Evolutionary conservation across 1,140 invertebrate genomes (phyloP).

Genomic region (Neodiprion lecontei): DNA sequence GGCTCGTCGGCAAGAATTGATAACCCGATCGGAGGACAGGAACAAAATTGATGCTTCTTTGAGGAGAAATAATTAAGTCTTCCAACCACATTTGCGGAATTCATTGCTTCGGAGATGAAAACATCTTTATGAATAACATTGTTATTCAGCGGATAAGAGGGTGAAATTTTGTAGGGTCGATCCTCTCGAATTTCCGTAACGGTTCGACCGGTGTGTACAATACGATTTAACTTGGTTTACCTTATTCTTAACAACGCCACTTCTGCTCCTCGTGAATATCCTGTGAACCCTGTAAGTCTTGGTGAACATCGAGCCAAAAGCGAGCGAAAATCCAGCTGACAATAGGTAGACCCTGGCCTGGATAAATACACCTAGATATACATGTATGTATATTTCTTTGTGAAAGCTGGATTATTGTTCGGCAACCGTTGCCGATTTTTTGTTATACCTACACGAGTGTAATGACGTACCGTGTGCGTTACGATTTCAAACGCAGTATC

Average conservation of each 20-base stretch:
- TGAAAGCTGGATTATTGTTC: background rate
- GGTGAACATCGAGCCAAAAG: conserved; percentile 90
- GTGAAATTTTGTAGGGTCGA: too few relatives aligned
- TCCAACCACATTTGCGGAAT: too few relatives aligned
- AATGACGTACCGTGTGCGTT: too few relatives aligned
- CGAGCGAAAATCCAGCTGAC: conserved; percentile 86
- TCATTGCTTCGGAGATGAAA: too few relatives aligned
- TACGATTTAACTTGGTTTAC: conserved; percentile 43
- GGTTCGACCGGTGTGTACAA: too few relatives aligned
- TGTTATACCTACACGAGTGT: background rate
- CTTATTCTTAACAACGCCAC: conserved; percentile 71
- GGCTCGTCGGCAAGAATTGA: background rate
- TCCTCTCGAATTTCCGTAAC: too few relatives aligned
- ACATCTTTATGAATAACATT: too few relatives aligned
- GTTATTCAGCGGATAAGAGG: too few relatives aligned
- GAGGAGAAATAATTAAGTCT: too few relatives aligned
- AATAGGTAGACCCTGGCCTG: conserved; percentile 86
- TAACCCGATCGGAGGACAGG: background rate
- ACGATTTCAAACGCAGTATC: too few relatives aligned
- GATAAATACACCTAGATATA: conserved; percentile 43
- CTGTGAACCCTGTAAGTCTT: conserved; percentile 89
- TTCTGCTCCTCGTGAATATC: conserved; percentile 79
- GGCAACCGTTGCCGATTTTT: background rate
- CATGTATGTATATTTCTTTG: conserved; percentile 13
- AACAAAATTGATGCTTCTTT: background rate